phyloP scores from a whole-genome alignment of 2,888 invertebrate genomes.

The Ophion slaviceki region DNA sequence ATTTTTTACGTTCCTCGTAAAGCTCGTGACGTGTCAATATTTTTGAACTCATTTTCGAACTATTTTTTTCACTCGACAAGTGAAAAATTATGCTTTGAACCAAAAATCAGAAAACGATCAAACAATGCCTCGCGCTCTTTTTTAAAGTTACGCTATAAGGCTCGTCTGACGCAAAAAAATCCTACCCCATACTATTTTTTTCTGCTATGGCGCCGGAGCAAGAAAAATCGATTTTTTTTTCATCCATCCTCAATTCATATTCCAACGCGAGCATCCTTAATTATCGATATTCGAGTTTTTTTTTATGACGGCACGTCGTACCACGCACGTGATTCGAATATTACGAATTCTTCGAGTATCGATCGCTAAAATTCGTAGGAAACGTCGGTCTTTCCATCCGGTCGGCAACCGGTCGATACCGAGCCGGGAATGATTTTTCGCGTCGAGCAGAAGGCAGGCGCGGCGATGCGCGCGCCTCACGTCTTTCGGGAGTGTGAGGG shows the following conservation, averaged over 20 bases:
- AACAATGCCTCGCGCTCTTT: neutral
- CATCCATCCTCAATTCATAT: neutral
- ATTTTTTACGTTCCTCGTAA: no score
- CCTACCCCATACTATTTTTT: no score
- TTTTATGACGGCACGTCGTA: neutral
- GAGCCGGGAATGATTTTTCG: slow-evolving; percentile 33
- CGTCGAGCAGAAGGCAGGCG: slow-evolving; percentile 23
- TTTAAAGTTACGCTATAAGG: neutral
- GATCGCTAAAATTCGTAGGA: slow-evolving; percentile 4
- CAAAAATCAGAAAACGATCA: no score
- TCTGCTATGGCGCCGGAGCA: no score
- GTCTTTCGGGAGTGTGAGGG: neutral
- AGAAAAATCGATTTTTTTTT: neutral
- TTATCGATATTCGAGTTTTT: neutral
- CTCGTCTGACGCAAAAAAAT: neutral
- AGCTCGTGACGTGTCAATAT: no score
- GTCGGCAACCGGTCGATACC: slow-evolving; percentile 56
- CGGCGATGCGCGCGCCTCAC: slow-evolving; percentile 28
- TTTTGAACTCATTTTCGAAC: no score
- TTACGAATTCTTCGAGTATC: neutral
- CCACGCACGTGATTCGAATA: neutral
- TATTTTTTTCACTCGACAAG: no score
- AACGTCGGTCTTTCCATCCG: slow-evolving; percentile 49
- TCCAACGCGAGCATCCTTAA: neutral
- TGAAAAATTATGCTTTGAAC: no score